A percentile compares a stretch with the other conserved stretches of the same genome.
Conservation (phyloP, 2,797 vertebrate species). For the Pampus argenteus region DNA sequence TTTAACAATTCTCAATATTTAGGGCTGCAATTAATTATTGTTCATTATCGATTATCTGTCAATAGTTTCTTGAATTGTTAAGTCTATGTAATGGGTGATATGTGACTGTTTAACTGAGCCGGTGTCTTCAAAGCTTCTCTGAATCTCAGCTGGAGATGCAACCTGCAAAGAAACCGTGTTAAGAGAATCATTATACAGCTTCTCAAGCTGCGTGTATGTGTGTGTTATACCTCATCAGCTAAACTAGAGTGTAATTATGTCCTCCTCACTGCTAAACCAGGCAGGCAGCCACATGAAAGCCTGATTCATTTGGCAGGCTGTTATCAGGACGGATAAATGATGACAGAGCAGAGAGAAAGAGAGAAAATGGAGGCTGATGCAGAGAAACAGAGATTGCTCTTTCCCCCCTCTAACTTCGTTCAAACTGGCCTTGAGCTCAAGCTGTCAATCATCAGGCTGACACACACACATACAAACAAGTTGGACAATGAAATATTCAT, state of each 20-base stretch:
- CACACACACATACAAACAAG: slow-evolving; percentile 37
- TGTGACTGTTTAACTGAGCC: slow-evolving; percentile 8
- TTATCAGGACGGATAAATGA: slow-evolving; percentile 49
- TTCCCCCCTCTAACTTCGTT: neutral
- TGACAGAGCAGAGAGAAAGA: slow-evolving; percentile 7
- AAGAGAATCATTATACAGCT: slow-evolving; percentile 38
- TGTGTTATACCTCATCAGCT: slow-evolving; percentile 42
- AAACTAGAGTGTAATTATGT: slow-evolving; percentile 39
- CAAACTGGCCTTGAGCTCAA: slow-evolving; percentile 42
- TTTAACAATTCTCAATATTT: too few species aligned
- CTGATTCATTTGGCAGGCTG: slow-evolving; percentile 39
- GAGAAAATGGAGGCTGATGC: slow-evolving; percentile 1
- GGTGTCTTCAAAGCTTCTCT: slow-evolving; percentile 40
- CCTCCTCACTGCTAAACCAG: slow-evolving; percentile 10
- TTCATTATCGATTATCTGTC: too few species aligned
- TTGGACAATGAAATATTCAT: slow-evolving; percentile 68
- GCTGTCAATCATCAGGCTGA: slow-evolving; percentile 54
- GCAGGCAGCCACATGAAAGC: slow-evolving; percentile 33
- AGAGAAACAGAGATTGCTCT: slow-evolving; percentile 8
- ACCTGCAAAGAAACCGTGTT: slow-evolving; percentile 26
- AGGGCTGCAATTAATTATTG: too few species aligned
- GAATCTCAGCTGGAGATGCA: slow-evolving; percentile 39
- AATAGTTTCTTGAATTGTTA: too few species aligned
- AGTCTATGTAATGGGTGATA: neutral
- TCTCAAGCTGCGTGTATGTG: slow-evolving; percentile 26